Evolutionary conservation across 2,113 vertebrate species (phyloP).

Genomic region (Bungarus multicinctus): DNA sequence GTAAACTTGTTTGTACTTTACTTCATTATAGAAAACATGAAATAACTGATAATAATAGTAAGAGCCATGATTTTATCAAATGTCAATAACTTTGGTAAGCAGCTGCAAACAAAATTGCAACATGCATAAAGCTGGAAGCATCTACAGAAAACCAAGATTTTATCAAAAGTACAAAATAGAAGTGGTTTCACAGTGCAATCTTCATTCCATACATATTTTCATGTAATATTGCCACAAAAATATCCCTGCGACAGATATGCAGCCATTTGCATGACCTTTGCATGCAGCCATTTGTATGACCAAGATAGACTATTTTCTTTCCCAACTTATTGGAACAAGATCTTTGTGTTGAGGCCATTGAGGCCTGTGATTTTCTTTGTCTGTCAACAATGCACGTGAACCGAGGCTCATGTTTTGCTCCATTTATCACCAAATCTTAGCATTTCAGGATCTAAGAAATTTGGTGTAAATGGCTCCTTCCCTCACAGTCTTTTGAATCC

Average conservation of each 20-base stretch:
- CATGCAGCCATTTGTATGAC: background rate
- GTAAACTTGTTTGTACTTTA: background rate
- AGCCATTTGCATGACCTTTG: background rate
- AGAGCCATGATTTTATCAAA: background rate
- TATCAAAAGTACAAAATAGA: background rate
- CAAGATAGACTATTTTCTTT: background rate
- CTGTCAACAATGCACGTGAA: background rate
- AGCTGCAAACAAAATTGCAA: background rate
- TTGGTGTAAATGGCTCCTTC: background rate
- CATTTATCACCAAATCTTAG: background rate
- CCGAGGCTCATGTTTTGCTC: background rate
- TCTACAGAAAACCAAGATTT: background rate
- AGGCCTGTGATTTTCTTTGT: background rate
- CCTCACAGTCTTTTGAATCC: background rate
- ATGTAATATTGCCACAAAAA: background rate
- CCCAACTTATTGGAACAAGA: background rate
- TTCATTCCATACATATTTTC: background rate
- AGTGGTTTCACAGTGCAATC: background rate
- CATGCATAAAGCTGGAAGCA: background rate
- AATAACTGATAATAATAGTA: background rate
- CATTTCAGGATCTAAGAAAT: background rate
- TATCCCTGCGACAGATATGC: background rate
- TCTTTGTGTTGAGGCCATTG: background rate
- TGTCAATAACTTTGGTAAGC: background rate
- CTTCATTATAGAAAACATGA: background rate